Percentiles rank a stretch among this genome's conserved stretches.
Conservation (phyloP, 2,888 invertebrate species). For the Folsomia candida region DNA sequence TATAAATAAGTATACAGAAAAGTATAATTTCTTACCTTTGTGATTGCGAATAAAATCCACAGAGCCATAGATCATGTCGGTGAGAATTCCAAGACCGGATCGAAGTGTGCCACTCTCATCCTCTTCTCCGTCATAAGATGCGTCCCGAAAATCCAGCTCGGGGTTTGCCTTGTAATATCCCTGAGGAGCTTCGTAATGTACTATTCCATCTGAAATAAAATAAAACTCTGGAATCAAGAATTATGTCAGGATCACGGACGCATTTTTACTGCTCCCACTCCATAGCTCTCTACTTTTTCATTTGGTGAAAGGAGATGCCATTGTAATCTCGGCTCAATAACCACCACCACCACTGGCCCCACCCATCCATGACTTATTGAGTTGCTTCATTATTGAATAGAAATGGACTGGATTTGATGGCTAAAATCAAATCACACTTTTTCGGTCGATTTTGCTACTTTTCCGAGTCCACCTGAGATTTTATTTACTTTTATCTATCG, state of each 20-base stretch:
- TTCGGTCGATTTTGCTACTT: too few species aligned
- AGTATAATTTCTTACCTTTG: constrained; percentile 40
- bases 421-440: not conserved
- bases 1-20: too few species aligned
- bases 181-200: constrained; percentile 76
- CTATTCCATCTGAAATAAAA: constrained; percentile 65
- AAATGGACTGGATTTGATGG: not conserved
- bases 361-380: not conserved
- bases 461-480: too few species aligned
- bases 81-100: constrained; percentile 74
- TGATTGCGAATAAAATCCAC: constrained; percentile 64
- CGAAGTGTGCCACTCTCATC: constrained; percentile 62
- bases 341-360: constrained; percentile 1
- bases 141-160: constrained; percentile 70
- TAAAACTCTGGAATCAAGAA: not conserved
- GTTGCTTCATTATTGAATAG: not conserved
- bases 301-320: constrained; percentile 7
- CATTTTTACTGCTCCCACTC: constrained; percentile 6
- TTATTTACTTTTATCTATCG: too few species aligned
- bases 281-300: constrained; percentile 1
- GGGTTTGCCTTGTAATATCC: constrained; percentile 65
- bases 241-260: not conserved
- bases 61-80: constrained; percentile 71
- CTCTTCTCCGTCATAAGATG: constrained; percentile 70
- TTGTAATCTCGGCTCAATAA: constrained; percentile 1